phyloP scores from a whole-genome alignment of 1,140 invertebrate genomes.

The Cotesia chilonis region DNA sequence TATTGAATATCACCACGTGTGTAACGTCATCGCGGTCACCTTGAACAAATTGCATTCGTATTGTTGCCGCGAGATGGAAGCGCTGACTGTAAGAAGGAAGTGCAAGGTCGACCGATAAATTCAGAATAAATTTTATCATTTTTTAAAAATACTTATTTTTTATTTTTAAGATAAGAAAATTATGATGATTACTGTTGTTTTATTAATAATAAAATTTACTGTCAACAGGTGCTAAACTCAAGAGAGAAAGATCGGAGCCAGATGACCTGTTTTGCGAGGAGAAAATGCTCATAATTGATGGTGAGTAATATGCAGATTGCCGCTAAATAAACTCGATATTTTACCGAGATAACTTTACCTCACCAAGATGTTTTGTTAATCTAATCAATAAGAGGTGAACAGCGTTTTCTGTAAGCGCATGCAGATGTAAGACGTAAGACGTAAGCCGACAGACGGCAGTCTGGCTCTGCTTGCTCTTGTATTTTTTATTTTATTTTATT shows the following conservation, averaged over 20 bases:
- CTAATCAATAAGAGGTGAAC: neutral
- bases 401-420: too few relatives aligned
- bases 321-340: neutral
- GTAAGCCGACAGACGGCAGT: too few relatives aligned
- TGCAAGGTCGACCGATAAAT: conserved; percentile 34
- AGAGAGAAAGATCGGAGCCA: conserved; percentile 59
- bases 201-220: conserved; percentile 26
- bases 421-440: too few relatives aligned
- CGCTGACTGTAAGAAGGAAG: conserved; percentile 27
- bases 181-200: neutral
- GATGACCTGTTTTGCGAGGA: conserved; percentile 65
- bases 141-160: neutral
- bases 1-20: neutral
- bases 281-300: conserved; percentile 65
- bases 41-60: conserved; percentile 32
- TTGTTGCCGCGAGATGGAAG: conserved; percentile 41
- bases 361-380: neutral
- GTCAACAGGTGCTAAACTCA: conserved; percentile 58
- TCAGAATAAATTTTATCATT: conserved; percentile 7
- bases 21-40: conserved; percentile 35
- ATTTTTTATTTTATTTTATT: too few relatives aligned
- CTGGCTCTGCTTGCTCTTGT: neutral
- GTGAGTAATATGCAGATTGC: conserved; percentile 47
- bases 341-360: neutral
- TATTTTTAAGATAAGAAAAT: neutral